These are phyloP conservation scores for Ceyx melanurus DNA, from an alignment of 2,113 vertebrate genomes.

Conservation along the genomic window DNA sequence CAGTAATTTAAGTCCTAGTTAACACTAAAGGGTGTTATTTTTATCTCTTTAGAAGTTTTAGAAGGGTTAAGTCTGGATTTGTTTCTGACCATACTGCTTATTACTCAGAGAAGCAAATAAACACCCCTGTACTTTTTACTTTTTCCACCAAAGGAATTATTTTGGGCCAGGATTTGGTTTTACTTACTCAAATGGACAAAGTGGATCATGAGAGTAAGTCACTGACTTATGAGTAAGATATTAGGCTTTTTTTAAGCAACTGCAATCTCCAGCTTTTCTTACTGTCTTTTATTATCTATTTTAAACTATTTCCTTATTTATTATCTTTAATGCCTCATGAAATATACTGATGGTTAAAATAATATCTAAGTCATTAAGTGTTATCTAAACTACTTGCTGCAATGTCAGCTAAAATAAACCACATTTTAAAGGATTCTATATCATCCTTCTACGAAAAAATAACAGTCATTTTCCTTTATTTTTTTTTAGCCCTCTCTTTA, in stretches of 20 bases:
- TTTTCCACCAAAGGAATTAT: background rate
- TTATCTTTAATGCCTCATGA: constrained; percentile 27
- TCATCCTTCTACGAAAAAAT: background rate
- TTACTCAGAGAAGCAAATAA: background rate
- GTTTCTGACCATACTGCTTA: background rate
- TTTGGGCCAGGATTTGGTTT: background rate
- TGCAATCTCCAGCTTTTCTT: background rate
- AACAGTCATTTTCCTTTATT: background rate
- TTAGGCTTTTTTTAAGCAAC: background rate
- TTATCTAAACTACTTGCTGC: constrained; percentile 38
- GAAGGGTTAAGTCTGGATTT: background rate
- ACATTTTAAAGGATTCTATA: background rate
- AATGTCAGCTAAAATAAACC: constrained; percentile 7
- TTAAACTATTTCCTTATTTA: constrained; percentile 40
- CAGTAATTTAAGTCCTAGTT: background rate
- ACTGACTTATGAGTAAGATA: background rate
- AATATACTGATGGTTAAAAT: constrained; percentile 20
- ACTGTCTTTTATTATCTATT: background rate
- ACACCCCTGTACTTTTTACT: accelerated
- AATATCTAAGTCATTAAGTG: background rate
- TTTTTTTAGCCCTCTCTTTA: background rate
- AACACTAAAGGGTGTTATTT: background rate
- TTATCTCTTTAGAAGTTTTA: background rate
- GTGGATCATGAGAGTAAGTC: background rate
- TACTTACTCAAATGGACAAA: background rate